These are phyloP conservation scores for Lithobius niger DNA, from an alignment of 1,140 invertebrate species.

Conservation along the genomic window DNA sequence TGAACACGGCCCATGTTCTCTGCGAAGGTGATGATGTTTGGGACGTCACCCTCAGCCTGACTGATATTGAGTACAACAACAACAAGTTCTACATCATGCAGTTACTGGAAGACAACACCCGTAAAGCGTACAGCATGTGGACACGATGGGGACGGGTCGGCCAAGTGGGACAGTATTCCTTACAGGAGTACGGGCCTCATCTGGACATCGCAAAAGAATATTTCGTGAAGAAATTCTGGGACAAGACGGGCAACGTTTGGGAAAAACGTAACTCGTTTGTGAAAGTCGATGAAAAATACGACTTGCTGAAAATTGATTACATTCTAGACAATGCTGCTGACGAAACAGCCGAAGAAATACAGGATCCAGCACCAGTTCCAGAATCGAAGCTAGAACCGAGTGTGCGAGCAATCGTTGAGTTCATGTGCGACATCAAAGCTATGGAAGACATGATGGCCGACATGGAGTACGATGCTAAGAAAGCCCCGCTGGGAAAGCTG, in stretches of 20 bases:
- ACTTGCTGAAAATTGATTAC: slow-evolving; percentile 24
- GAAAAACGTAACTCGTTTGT: slow-evolving; percentile 30
- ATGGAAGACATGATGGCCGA: slow-evolving; percentile 43
- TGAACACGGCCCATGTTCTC: slow-evolving; percentile 27
- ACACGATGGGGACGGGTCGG: slow-evolving; percentile 43
- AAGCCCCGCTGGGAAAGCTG: slow-evolving; percentile 36
- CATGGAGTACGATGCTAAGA: slow-evolving; percentile 29
- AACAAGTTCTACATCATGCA: slow-evolving; percentile 45
- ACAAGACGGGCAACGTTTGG: slow-evolving; percentile 44
- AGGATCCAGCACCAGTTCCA: slow-evolving; percentile 12
- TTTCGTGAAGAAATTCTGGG: slow-evolving; percentile 38
- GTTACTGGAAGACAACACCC: slow-evolving; percentile 34
- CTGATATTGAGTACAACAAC: slow-evolving; percentile 41
- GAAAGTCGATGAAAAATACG: slow-evolving; percentile 38
- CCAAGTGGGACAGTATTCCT: slow-evolving; percentile 34
- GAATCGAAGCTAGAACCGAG: slow-evolving; percentile 23
- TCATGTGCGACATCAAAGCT: slow-evolving; percentile 41
- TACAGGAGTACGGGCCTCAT: slow-evolving; percentile 29
- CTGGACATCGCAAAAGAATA: slow-evolving; percentile 32
- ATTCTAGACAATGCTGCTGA: too few species aligned
- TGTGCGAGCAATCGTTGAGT: slow-evolving; percentile 36
- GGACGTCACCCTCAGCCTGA: slow-evolving; percentile 40
- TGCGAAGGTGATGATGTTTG: slow-evolving; percentile 33
- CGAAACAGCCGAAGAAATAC: too few species aligned
- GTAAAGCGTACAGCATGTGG: slow-evolving; percentile 35